phyloP scores from a whole-genome alignment of 1,140 invertebrate genomes.

The Drosophila bipectinata region DNA sequence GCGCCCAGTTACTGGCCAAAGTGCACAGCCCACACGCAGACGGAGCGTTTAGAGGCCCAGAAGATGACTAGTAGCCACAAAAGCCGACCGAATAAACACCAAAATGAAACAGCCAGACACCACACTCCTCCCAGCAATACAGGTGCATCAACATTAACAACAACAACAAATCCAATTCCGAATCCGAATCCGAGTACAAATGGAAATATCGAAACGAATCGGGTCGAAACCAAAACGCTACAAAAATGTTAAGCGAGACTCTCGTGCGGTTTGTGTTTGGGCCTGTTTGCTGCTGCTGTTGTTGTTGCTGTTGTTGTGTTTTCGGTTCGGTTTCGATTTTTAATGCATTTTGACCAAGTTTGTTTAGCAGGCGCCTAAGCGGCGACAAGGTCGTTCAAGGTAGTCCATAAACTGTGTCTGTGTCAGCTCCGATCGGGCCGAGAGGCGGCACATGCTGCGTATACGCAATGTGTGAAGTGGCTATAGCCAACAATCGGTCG shows the following conservation, averaged over 20 bases:
- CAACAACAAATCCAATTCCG: background rate
- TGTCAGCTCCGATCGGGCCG: conserved; percentile 19
- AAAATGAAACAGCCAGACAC: conserved; percentile 10
- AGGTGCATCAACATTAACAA: background rate
- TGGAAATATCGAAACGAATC: conserved; percentile 6
- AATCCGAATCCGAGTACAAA: conserved; percentile 1
- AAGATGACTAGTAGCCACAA: conserved; percentile 1
- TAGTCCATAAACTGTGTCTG: conserved; percentile 65
- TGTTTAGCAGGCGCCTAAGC: conserved; percentile 61
- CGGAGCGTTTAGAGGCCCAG: conserved; percentile 3
- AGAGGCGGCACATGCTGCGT: conserved; percentile 67
- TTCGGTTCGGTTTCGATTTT: conserved; percentile 32
- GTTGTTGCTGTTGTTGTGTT: background rate
- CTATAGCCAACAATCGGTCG: background rate
- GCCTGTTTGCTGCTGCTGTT: background rate
- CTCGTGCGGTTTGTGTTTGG: conserved; percentile 19
- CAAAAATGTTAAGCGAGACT: conserved; percentile 54
- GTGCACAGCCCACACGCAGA: conserved; percentile 38
- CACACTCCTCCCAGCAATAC: background rate
- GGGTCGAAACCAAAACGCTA: conserved; percentile 27
- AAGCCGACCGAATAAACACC: conserved; percentile 13
- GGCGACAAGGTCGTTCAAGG: conserved; percentile 77
- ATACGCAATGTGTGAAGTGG: conserved; percentile 59
- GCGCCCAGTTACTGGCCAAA: conserved; percentile 25
- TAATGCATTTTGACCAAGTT: conserved; percentile 78